These are phyloP conservation scores for Pantherophis guttatus DNA, from an alignment of 2,113 vertebrate species.

Conservation along the genomic window DNA sequence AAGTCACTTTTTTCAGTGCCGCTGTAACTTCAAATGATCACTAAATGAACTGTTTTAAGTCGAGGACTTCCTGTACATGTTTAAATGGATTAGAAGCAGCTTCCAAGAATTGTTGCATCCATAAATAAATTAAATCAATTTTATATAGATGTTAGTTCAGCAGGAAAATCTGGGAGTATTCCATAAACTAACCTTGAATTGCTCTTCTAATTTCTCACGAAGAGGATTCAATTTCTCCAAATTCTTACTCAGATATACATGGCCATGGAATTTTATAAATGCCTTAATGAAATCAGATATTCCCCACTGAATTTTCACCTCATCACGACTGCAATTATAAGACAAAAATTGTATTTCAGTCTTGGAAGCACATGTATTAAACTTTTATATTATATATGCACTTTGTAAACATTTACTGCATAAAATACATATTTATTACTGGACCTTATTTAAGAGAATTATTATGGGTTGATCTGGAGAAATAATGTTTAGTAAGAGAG, in stretches of 20 bases:
- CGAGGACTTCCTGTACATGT: background rate
- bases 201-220: slow-evolving; percentile 94
- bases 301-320: slow-evolving; percentile 93
- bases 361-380: slow-evolving; percentile 22
- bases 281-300: slow-evolving; percentile 97
- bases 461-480: background rate
- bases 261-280: slow-evolving; percentile 99
- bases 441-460: background rate
- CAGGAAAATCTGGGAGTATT: background rate
- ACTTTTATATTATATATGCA: background rate
- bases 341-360: slow-evolving; percentile 48
- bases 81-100: background rate
- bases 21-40: background rate
- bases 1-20: background rate
- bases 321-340: slow-evolving; percentile 83
- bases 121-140: background rate
- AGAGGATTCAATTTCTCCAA: slow-evolving; percentile 89
- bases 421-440: background rate
- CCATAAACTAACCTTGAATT: slow-evolving; percentile 87
- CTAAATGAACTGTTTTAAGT: background rate
- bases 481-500: background rate
- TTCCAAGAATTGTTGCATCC: background rate
- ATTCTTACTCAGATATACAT: slow-evolving; percentile 93
- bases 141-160: background rate
- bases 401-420: background rate